Evolutionary conservation across 2,797 vertebrate genomes (phyloP), one percentile per base, ranked within the genome.

Genomic region (Aplochiton taeniatus): DNA sequence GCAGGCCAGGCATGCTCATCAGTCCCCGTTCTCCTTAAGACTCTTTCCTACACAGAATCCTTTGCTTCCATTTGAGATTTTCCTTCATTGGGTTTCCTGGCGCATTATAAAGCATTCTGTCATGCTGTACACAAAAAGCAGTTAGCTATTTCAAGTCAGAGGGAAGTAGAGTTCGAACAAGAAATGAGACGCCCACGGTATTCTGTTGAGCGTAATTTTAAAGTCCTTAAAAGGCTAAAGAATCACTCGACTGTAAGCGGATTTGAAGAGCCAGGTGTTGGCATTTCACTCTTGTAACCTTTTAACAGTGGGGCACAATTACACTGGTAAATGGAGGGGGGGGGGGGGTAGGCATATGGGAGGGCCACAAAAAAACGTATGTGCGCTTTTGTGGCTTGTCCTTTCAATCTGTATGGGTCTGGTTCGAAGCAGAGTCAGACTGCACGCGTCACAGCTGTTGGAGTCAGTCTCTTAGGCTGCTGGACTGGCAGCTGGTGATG

Each of bases 401-500:
- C 31, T 64, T 47, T 55, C 63, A 71, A 20, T 73, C 79, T 52
- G 53, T 71, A 58, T 70, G 73, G 66, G 61, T 75, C 70, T 80
- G 79, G 31, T 48, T 16, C 12, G 13, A 46, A 55, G 19, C 43
- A 16, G 49, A 42, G 12, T 1, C 8, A 43, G 47, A 41, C 20
- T 13, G 20, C 16, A 16, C 17, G 58, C 76, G 67, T 82, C 80
- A 66, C 66, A 16, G 20, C 11, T 70, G 68, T 50, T 51, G 51
- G 46, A 58, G 68, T 42, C 11, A 43, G 58, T 68, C 65, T 74
- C 75, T 17, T 58, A 69, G 68, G 82, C 73, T 73, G 65, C 8
- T 16, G 70, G 63, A 80, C 73, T 81, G 85, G 75, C 80, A 83
- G 83, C 83, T 73, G 84, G 58, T 6, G 72, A 0, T 59, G 66